phyloP scores from a whole-genome alignment of 2,797 vertebrate species.

The Falco biarmicus region DNA sequence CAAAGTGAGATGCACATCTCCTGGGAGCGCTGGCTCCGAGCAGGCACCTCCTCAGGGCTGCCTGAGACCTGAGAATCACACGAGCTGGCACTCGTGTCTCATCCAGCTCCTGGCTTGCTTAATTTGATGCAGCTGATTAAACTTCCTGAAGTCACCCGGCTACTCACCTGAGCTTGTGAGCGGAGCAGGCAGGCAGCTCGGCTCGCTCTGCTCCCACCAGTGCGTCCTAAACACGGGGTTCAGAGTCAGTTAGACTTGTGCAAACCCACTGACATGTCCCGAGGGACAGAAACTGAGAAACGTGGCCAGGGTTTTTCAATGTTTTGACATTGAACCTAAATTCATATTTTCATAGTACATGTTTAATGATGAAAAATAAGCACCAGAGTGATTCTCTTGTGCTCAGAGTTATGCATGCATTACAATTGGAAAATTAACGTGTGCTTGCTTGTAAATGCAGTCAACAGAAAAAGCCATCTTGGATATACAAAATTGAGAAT shows the following conservation, averaged over 20 bases:
- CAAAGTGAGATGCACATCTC: rapidly evolving
- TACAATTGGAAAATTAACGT: neutral
- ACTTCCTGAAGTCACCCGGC: neutral
- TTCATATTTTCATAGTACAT: neutral
- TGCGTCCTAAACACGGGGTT: rapidly evolving
- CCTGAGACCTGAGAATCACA: neutral
- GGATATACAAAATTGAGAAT: neutral
- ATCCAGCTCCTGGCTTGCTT: neutral
- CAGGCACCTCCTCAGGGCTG: neutral
- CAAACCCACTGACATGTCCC: neutral
- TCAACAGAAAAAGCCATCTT: neutral
- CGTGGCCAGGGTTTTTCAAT: neutral
- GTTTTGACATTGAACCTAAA: neutral
- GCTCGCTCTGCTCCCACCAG: neutral
- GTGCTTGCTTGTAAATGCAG: neutral
- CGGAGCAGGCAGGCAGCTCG: neutral
- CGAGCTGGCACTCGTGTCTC: neutral
- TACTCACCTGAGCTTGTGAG: neutral
- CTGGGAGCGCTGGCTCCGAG: neutral
- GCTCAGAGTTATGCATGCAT: neutral
- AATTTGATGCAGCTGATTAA: neutral
- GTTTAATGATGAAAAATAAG: neutral
- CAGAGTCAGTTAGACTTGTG: neutral
- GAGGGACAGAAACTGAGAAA: neutral
- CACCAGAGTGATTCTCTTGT: neutral